Evolutionary conservation across 2,888 invertebrate genomes (phyloP).

Genomic region (Lithophane ornitopus): DNA sequence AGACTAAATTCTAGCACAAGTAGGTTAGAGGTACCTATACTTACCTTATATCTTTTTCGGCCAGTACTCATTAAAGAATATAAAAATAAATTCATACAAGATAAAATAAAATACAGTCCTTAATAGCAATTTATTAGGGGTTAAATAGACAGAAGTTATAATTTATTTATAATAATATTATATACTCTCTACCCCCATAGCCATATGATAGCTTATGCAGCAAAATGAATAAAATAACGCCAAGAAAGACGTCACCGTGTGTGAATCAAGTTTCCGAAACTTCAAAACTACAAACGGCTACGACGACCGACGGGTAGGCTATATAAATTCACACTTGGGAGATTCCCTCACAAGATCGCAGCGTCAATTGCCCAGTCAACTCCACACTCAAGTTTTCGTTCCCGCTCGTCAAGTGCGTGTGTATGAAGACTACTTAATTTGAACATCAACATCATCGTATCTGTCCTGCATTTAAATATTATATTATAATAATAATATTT

Average conservation of each 20-base stretch:
- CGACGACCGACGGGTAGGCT: background rate
- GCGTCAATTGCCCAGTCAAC: background rate
- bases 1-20: background rate
- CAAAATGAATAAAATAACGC: background rate
- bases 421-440: background rate
- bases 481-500: constrained; percentile 1
- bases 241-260: background rate
- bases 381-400: background rate
- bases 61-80: background rate
- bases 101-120: background rate
- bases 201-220: background rate
- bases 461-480: constrained; percentile 1
- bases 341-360: background rate
- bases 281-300: background rate
- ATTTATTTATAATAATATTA: no score
- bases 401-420: background rate
- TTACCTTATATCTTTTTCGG: background rate
- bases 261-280: background rate
- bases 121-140: background rate
- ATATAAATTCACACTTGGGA: constrained; percentile 10
- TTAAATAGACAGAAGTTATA: background rate
- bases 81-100: background rate
- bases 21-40: background rate
- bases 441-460: background rate
- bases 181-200: background rate